phyloP scores from a whole-genome alignment of 2,888 invertebrate species.

The Sminthurinus aureus region DNA sequence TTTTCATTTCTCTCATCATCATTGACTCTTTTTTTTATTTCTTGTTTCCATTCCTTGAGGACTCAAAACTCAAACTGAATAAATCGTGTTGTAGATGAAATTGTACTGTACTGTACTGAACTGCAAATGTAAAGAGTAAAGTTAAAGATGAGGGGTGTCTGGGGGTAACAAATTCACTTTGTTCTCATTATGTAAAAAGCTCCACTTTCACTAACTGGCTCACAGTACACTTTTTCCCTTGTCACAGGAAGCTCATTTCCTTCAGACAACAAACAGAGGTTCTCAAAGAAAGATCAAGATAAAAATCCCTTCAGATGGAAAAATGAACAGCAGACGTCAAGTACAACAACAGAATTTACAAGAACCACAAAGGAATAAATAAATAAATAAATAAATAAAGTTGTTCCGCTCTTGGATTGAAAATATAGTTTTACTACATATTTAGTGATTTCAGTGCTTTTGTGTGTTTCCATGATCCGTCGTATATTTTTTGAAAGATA shows the following conservation, averaged over 20 bases:
- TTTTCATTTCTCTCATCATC: background rate
- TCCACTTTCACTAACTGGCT: slow-evolving; percentile 53
- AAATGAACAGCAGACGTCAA: too few species aligned
- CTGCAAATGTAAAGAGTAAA: background rate
- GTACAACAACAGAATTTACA: too few species aligned
- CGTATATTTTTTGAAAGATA: too few species aligned
- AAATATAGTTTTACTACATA: too few species aligned
- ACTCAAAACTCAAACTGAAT: background rate
- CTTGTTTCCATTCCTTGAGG: background rate
- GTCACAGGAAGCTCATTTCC: background rate
- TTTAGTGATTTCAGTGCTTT: too few species aligned
- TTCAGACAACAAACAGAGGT: background rate
- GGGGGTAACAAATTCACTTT: slow-evolving; percentile 2
- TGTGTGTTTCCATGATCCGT: too few species aligned
- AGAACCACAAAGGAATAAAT: too few species aligned
- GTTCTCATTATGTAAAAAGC: slow-evolving; percentile 52
- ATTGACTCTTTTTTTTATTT: background rate
- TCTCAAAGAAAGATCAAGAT: background rate
- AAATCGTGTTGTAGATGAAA: background rate
- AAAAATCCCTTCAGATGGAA: background rate
- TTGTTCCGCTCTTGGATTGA: too few species aligned
- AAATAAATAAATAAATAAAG: too few species aligned
- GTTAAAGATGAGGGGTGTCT: background rate
- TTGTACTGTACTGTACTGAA: background rate
- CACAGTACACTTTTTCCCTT: slow-evolving; percentile 43